Evolutionary conservation across 2,888 invertebrate genomes (phyloP), one percentile per base, ranked within the genome.

Genomic region (Rhagium mordax): DNA sequence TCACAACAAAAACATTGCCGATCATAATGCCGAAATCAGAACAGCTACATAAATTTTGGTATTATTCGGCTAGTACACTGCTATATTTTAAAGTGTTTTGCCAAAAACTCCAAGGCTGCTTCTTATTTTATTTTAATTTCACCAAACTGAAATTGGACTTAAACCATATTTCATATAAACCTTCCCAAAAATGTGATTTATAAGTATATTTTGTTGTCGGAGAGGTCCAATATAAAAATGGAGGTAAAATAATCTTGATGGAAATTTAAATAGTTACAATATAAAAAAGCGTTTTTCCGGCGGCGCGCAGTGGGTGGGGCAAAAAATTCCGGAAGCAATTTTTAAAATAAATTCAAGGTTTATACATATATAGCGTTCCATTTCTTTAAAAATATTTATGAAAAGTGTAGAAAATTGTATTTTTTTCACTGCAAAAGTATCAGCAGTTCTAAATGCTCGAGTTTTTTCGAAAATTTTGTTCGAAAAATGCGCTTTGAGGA

Each of bases 1-100:
- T 84, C 83, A 83, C 84, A 84, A 84, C 83, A 79, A 57, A 68
- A 65, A 74, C 66, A 78, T 64, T 77, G 75, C 76, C 78, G 78
- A 75, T 78, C 74, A 62, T 74, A 78, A 74, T 71, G 68, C 76
- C 71, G 64, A 75, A 74, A 74, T 75, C 60, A 71, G 66, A 47
- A 65, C 66, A 60, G 57, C 55, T 24, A 66, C 68, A 27, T 64
- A 65, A 59, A 75, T 72, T 71, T 62, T 62, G 62, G 62, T 70
- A 64, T 59, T 57, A 29, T 0, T 55, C 60, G 59, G 69, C 69
- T 16, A 6, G 6, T 18, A 15, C 33, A 69, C 51, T 59, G 33
- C 27, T 16, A 47, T 55, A 29, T 29, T 24, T 21, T 15, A 27
- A 27, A 59, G 18, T 15, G 3, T 33, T 60, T 18, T 66, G 53